A percentile compares a stretch with the other conserved stretches of the same genome.
Conservation (phyloP, 2,797 vertebrate species). For the Phaenicophaeus curvirostris region DNA sequence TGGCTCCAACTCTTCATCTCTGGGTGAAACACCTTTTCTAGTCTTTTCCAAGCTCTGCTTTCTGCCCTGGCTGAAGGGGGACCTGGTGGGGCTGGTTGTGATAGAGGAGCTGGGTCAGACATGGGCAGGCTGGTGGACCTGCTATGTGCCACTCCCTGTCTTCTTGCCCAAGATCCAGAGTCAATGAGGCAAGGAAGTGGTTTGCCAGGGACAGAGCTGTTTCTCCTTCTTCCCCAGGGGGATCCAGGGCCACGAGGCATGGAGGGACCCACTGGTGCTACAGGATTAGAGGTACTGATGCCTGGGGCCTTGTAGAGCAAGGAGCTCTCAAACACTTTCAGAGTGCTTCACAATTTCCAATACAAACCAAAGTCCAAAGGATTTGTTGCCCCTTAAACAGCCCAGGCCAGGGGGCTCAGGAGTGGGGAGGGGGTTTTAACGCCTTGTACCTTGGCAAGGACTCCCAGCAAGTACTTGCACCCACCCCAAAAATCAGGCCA, state of each 20-base stretch:
- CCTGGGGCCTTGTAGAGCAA: background rate
- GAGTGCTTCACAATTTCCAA: background rate
- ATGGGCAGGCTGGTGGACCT: background rate
- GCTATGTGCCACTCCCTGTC: background rate
- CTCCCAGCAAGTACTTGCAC: background rate
- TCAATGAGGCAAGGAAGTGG: background rate
- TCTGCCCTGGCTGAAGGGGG: background rate
- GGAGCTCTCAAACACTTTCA: background rate
- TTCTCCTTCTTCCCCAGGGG: slow-evolving; percentile 19
- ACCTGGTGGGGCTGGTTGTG: background rate
- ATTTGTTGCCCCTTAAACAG: background rate
- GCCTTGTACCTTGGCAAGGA: background rate
- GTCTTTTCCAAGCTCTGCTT: background rate
- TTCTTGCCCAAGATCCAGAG: background rate
- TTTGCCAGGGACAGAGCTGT: background rate
- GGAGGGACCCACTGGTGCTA: slow-evolving; percentile 4
- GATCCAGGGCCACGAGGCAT: slow-evolving; percentile 30
- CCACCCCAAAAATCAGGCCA: background rate
- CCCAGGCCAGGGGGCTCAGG: background rate
- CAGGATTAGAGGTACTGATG: slow-evolving; percentile 22
- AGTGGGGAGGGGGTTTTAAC: background rate
- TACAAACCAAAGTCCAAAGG: background rate
- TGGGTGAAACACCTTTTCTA: background rate
- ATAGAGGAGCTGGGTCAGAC: background rate
- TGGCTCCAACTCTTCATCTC: background rate